Conservation (phyloP, 2,888 invertebrate genomes). For the Chymomyza amoena region DNA sequence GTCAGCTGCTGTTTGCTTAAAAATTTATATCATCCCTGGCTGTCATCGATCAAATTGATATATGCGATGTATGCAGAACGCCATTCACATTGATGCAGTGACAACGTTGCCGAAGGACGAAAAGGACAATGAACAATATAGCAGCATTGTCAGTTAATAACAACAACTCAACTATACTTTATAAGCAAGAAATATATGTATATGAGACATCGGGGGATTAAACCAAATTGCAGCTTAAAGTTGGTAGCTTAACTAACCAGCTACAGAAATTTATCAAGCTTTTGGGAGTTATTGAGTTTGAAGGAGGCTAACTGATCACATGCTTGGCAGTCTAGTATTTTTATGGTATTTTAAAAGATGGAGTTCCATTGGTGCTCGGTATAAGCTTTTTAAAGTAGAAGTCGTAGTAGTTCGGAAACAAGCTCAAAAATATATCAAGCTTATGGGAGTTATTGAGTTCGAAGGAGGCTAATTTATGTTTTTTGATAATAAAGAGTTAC, state of each 20-base stretch:
- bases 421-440: no score
- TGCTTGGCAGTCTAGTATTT: no score
- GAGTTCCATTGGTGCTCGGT: no score
- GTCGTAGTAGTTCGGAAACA: no score
- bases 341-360: no score
- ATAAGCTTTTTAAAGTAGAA: no score
- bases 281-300: no score
- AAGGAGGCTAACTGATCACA: no score
- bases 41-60: constrained; percentile 58
- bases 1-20: constrained; percentile 12
- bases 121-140: background rate
- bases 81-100: background rate
- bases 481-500: no score
- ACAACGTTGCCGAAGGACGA: background rate
- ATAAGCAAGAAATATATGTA: background rate
- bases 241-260: background rate
- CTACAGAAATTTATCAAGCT: no score
- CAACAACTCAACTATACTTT: background rate
- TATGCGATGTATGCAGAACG: constrained; percentile 23
- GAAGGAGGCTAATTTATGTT: no score
- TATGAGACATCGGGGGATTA: background rate
- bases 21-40: constrained; percentile 18
- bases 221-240: background rate
- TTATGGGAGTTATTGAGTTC: no score
- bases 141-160: background rate